Evolutionary conservation across 2,888 invertebrate genomes (phyloP).

Genomic region (Mylabris sibirica): DNA sequence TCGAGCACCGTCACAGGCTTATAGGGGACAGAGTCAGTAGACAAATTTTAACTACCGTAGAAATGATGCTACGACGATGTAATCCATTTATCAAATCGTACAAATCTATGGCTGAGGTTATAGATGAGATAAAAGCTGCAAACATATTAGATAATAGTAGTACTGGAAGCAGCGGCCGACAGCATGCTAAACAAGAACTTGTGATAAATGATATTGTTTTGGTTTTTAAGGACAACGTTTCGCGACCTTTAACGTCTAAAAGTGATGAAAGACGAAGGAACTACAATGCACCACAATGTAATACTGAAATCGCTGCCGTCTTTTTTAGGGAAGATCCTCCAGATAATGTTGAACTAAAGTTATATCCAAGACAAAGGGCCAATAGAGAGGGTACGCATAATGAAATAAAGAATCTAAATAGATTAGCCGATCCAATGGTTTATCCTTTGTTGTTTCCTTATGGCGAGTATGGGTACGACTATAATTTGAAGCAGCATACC

Average conservation of each 20-base stretch:
- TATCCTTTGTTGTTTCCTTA: conserved; percentile 16
- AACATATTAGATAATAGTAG: no score
- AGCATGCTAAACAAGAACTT: no score
- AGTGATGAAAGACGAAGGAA: not conserved
- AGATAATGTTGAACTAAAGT: not conserved
- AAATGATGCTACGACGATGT: not conserved
- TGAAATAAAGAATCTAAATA: not conserved
- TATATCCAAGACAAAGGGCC: not conserved
- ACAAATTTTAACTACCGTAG: not conserved
- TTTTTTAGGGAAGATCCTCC: not conserved
- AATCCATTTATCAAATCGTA: not conserved
- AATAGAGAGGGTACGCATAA: no score
- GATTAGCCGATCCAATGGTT: conserved; percentile 11
- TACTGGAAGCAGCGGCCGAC: no score
- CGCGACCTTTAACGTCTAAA: no score
- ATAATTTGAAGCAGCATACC: not conserved
- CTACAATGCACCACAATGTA: no score
- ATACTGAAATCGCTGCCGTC: not conserved
- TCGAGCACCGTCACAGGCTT: not conserved
- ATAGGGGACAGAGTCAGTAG: not conserved
- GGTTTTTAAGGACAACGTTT: no score
- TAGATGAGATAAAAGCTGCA: not conserved
- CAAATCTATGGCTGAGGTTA: not conserved
- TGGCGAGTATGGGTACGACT: conserved; percentile 14
- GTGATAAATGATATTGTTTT: no score